Percentiles rank a stretch among this genome's conserved stretches.
These are phyloP conservation scores for Andrena bucephala DNA, from an alignment of 2,888 invertebrate genomes.

Conservation along the genomic window DNA sequence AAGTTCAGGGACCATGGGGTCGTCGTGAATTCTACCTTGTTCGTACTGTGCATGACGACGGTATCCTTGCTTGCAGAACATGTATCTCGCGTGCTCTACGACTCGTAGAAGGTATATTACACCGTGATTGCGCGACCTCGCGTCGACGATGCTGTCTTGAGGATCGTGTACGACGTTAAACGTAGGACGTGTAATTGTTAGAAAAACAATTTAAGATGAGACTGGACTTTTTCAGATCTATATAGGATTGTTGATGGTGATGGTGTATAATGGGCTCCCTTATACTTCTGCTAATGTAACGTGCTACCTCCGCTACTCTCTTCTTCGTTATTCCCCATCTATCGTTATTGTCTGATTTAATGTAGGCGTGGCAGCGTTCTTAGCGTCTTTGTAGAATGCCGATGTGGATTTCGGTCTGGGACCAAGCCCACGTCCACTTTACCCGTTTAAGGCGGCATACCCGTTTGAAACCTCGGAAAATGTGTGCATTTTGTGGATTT, in stretches of 20 bases:
- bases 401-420: slow-evolving; percentile 44
- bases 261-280: slow-evolving; percentile 75
- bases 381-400: slow-evolving; percentile 40
- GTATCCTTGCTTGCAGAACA: slow-evolving; percentile 63
- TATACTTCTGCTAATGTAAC: slow-evolving; percentile 66
- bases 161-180: slow-evolving; percentile 27
- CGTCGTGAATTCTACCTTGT: slow-evolving; percentile 15
- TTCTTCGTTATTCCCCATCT: slow-evolving; percentile 66
- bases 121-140: slow-evolving; percentile 43
- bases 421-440: neutral
- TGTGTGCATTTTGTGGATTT: too few species aligned
- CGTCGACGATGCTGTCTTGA: slow-evolving; percentile 24
- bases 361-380: slow-evolving; percentile 35
- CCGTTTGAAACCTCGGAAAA: too few species aligned
- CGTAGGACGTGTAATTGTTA: slow-evolving; percentile 78
- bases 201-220: slow-evolving; percentile 83
- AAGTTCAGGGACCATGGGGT: neutral
- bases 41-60: slow-evolving; percentile 47
- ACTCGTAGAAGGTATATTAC: slow-evolving; percentile 36
- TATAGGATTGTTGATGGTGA: slow-evolving; percentile 74
- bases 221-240: slow-evolving; percentile 50
- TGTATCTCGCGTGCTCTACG: slow-evolving; percentile 41
- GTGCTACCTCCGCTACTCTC: slow-evolving; percentile 71
- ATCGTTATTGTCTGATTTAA: slow-evolving; percentile 57
- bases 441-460: too few species aligned